phyloP scores from a whole-genome alignment of 2,888 invertebrate species.

The Hypsopygia costalis region DNA sequence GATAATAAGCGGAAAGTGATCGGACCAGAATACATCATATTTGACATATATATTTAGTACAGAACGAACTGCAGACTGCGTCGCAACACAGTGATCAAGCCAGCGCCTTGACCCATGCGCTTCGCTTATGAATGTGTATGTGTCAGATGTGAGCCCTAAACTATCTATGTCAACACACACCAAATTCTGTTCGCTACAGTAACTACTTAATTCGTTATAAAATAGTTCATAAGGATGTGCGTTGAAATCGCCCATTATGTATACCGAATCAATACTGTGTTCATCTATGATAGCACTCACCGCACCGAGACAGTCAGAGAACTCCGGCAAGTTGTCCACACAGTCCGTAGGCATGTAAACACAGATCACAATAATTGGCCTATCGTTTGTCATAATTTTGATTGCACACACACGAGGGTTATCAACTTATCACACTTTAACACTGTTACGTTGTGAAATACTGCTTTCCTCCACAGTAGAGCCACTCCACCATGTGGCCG shows the following conservation, averaged over 20 bases:
- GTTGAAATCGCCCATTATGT: constrained; percentile 13
- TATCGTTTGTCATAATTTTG: constrained; percentile 4
- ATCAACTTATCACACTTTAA: constrained; percentile 11
- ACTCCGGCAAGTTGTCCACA: background rate
- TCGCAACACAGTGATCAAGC: constrained; percentile 15
- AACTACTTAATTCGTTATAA: constrained; percentile 9
- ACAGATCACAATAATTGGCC: constrained; percentile 9
- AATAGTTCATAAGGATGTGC: constrained; percentile 10
- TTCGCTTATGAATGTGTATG: constrained; percentile 16
- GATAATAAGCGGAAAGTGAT: too few relatives aligned
- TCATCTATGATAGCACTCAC: constrained; percentile 6
- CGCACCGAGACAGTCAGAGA: constrained; percentile 6
- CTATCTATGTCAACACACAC: constrained; percentile 10
- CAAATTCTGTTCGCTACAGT: constrained; percentile 12
- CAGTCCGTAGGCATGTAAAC: constrained; percentile 15
- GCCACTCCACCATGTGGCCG: constrained; percentile 1
- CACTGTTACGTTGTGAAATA: constrained; percentile 11
- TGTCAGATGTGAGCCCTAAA: constrained; percentile 11
- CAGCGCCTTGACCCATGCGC: constrained; percentile 11
- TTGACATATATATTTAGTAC: background rate
- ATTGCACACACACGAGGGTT: constrained; percentile 12
- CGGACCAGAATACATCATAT: too few relatives aligned
- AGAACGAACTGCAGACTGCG: constrained; percentile 4
- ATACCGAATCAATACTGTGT: constrained; percentile 6
- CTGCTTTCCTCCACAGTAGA: constrained; percentile 8